Conservation (phyloP, 2,888 invertebrate species). For the Gymnoscelis rufifasciata region DNA sequence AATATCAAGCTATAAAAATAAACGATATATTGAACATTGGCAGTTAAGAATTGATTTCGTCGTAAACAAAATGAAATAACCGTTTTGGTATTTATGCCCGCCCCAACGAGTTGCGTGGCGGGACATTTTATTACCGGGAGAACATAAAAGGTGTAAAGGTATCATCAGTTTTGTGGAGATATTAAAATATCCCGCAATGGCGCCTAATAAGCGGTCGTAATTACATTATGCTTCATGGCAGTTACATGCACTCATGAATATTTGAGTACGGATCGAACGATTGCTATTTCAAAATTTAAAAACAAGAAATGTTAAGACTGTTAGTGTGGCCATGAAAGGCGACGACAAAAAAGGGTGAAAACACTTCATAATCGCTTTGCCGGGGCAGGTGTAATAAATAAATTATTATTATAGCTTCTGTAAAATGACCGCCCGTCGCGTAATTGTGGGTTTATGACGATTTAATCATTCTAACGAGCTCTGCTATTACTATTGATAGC, state of each 20-base stretch:
- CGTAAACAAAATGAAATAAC: conserved; percentile 41
- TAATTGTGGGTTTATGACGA: conserved; percentile 34
- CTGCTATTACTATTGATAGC: conserved; percentile 23
- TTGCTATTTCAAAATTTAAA: conserved; percentile 32
- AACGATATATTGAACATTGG: conserved; percentile 39
- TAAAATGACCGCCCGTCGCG: conserved; percentile 33
- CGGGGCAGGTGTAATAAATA: conserved; percentile 47
- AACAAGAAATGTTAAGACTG: conserved; percentile 36
- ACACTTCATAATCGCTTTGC: conserved; percentile 35
- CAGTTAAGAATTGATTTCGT: conserved; percentile 41
- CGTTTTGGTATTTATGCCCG: conserved; percentile 41
- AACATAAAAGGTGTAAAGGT: conserved; percentile 44
- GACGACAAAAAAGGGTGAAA: conserved; percentile 39
- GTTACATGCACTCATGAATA: conserved; percentile 20
- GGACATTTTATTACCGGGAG: conserved; percentile 42
- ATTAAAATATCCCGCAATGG: conserved; percentile 48
- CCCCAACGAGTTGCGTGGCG: conserved; percentile 36
- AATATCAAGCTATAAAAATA: conserved; percentile 35
- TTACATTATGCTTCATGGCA: conserved; percentile 31
- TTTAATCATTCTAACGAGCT: conserved; percentile 28
- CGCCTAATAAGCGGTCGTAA: conserved; percentile 55
- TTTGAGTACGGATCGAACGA: conserved; percentile 18
- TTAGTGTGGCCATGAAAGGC: conserved; percentile 38
- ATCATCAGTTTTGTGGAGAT: conserved; percentile 36
- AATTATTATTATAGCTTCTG: conserved; percentile 44